A percentile compares a stretch with the other conserved stretches of the same genome.
These are phyloP conservation scores for Urophycis tenuis DNA, from an alignment of 2,797 vertebrate species.

Conservation along the genomic window DNA sequence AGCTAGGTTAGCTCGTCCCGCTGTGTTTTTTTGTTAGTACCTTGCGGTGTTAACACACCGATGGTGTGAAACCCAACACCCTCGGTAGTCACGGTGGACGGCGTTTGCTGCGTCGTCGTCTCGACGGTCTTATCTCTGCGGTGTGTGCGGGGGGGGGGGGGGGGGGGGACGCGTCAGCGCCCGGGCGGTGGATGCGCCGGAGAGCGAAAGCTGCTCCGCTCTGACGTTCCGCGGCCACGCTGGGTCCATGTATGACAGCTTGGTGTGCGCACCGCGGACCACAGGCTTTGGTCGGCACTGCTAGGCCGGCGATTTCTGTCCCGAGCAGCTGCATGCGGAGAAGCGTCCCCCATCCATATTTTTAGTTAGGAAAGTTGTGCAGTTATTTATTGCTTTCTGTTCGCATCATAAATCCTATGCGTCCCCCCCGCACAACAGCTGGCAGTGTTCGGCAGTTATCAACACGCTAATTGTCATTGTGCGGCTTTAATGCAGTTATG, in stretches of 20 bases:
- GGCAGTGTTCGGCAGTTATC: slow-evolving; percentile 29
- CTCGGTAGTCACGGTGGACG: background rate
- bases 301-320: slow-evolving; percentile 53
- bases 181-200: slow-evolving; percentile 44
- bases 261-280: slow-evolving; percentile 40
- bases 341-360: slow-evolving; percentile 47
- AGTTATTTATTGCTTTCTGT: slow-evolving; percentile 25
- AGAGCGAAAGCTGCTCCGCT: slow-evolving; percentile 43
- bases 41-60: no score
- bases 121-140: slow-evolving; percentile 26
- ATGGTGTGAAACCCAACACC: no score
- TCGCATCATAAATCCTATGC: slow-evolving; percentile 28
- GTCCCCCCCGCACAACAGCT: slow-evolving; percentile 20
- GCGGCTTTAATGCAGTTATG: background rate
- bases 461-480: slow-evolving; percentile 22
- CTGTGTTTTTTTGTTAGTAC: no score
- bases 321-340: slow-evolving; percentile 59
- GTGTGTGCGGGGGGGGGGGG: no score
- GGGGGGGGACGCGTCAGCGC: slow-evolving; percentile 30
- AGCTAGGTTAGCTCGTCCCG: no score
- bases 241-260: slow-evolving; percentile 47
- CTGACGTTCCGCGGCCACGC: slow-evolving; percentile 53
- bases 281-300: slow-evolving; percentile 40
- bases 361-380: slow-evolving; percentile 46
- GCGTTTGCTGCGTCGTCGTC: slow-evolving; percentile 18